These are phyloP conservation scores for Idris sp. DNA, from an alignment of 1,140 invertebrate genomes.

Conservation along the genomic window DNA sequence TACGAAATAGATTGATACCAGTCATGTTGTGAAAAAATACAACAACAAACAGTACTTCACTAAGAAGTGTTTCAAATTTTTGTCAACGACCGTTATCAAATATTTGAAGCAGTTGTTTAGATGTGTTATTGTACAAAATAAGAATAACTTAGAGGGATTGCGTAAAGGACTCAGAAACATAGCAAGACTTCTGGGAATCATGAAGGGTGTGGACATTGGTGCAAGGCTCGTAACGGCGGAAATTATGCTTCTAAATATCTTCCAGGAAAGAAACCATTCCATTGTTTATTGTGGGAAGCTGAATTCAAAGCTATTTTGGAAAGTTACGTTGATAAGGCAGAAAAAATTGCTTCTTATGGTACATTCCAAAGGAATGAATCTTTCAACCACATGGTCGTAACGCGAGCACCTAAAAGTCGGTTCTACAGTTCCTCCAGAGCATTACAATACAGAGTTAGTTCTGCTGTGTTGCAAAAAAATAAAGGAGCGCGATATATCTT, in stretches of 20 bases:
- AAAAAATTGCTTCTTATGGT: conserved; percentile 33
- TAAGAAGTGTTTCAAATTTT: no score
- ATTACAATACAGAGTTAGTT: conserved; percentile 31
- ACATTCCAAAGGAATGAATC: conserved; percentile 50
- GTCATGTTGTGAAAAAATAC: no score
- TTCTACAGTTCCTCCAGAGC: conserved; percentile 43
- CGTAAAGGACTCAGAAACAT: conserved; percentile 28
- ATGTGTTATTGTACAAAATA: conserved; percentile 34
- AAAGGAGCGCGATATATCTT: conserved; percentile 14
- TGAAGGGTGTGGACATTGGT: conserved; percentile 44
- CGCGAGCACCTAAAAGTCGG: conserved; percentile 32
- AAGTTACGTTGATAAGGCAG: conserved; percentile 36
- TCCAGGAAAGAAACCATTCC: conserved; percentile 15
- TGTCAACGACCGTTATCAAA: no score
- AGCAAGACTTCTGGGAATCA: conserved; percentile 35
- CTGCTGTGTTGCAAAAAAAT: conserved; percentile 52
- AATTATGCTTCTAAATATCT: conserved; percentile 25
- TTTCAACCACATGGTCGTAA: conserved; percentile 46
- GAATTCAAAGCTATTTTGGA: conserved; percentile 29
- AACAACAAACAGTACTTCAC: no score
- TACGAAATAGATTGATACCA: no score
- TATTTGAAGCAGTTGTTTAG: conserved; percentile 50
- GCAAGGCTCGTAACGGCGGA: conserved; percentile 23
- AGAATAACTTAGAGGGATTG: conserved; percentile 21
- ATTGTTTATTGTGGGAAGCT: conserved; percentile 14